phyloP scores from a whole-genome alignment of 2,113 vertebrate genomes.

The Sphyrna mokarran region DNA sequence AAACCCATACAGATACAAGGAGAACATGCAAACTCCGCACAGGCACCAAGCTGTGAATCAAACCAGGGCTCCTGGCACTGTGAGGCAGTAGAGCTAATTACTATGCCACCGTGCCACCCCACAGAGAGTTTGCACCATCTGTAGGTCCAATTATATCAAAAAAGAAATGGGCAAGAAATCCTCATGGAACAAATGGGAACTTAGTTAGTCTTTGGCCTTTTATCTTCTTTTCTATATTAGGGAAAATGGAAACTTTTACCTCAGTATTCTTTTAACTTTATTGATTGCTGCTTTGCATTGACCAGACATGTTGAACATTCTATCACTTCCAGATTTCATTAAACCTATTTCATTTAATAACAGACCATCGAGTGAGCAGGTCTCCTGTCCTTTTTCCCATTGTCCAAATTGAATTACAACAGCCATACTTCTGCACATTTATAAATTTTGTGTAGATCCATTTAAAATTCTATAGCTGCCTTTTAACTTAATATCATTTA shows the following conservation, averaged over 20 bases:
- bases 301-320: neutral
- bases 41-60: too few relatives aligned
- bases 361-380: neutral
- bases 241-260: neutral
- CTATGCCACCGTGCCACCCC: too few relatives aligned
- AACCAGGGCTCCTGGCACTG: too few relatives aligned
- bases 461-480: neutral
- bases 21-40: too few relatives aligned
- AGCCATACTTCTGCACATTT: neutral
- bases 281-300: neutral
- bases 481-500: neutral
- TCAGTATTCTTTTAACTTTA: neutral
- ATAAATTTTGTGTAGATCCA: neutral
- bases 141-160: neutral
- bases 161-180: neutral
- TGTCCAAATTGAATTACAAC: neutral
- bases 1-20: too few relatives aligned
- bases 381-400: neutral
- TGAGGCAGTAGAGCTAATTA: too few relatives aligned
- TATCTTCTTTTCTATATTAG: neutral
- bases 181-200: neutral
- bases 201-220: neutral
- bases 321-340: neutral
- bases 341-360: neutral
- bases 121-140: neutral